Base-by-base conservation (phyloP, 2,113 vertebrate species). In the Serinus canaria region DNA sequence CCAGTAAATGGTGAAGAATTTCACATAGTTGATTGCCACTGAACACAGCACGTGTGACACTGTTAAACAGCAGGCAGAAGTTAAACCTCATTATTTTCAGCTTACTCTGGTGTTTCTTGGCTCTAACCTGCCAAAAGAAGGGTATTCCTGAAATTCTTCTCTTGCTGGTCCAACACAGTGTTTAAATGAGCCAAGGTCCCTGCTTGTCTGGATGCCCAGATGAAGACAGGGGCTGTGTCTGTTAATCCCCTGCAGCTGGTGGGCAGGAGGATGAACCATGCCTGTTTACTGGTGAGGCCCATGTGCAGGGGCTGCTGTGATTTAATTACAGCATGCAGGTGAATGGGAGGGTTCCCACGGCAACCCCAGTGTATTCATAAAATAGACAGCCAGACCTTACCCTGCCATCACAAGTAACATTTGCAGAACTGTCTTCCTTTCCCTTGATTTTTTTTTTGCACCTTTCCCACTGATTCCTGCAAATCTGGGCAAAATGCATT, bases 301-400 rank as follows among this genome's bases (percentile, higher is more conserved):
- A 0, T 37, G 39, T 5, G 43, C 74, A 62, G 77, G 74, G 81
- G 89, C 77, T 76, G 66, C 59, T 60, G 44, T 17, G 53, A 74
- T 88, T 92, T 83, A 79, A 90, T 88, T 74, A 93, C 39, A 46
- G 35, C 3, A 7, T 10, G 49, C 80, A 91, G 87, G 50, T 91
- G 68, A 85, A 90, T 6, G 53, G 13, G 63, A 95, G 44, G 75
- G 85, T 94, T 94, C 91, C 92, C 82, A 77, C 3, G 6, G 90
- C 90, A 97, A 94, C 87, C 79, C 89, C 44, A 31, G 41, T 3
- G 30, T 13, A 74, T 6, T 74, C 18, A 75, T 76, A 94, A 87
- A 55, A 23, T 0, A 84, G 17, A 20, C 41, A 39, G 50, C 13
- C 50, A n/a, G 72, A 37, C 41, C 28, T 85, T 44, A 70, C 59